Evolutionary conservation across 1,140 invertebrate genomes (phyloP).

Genomic region (Sitobion miscanthi): DNA sequence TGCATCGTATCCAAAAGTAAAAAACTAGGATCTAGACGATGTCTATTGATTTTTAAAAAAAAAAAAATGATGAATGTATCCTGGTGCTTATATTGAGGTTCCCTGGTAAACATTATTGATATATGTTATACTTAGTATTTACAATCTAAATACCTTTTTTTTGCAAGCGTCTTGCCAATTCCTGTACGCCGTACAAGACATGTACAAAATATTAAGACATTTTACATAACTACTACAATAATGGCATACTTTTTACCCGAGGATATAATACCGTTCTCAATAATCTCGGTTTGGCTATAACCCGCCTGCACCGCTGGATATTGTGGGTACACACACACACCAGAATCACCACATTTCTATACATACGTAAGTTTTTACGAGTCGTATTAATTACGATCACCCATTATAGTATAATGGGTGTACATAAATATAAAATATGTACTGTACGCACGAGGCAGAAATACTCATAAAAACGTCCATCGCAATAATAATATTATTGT

Average conservation of each 20-base stretch:
- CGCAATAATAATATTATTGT: neutral
- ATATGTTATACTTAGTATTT: too few species aligned
- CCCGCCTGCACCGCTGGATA: neutral
- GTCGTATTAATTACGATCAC: neutral
- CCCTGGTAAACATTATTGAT: too few species aligned
- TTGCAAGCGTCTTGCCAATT: too few species aligned
- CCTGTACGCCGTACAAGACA: neutral
- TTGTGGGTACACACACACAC: neutral
- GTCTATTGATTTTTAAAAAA: too few species aligned
- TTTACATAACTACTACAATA: neutral
- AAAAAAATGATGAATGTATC: too few species aligned
- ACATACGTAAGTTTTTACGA: neutral
- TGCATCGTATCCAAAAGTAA: too few species aligned
- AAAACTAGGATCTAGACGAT: too few species aligned
- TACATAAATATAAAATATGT: neutral
- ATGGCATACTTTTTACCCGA: neutral
- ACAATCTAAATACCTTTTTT: too few species aligned
- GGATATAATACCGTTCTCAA: neutral
- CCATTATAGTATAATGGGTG: neutral
- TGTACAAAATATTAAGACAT: neutral
- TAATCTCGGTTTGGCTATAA: neutral
- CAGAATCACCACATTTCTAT: too few species aligned
- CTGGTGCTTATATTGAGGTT: too few species aligned
- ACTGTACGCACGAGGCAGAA: neutral
- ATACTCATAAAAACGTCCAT: neutral